These are phyloP conservation scores for Orthonyx spaldingii DNA, from an alignment of 2,113 vertebrate genomes.

Conservation along the genomic window DNA sequence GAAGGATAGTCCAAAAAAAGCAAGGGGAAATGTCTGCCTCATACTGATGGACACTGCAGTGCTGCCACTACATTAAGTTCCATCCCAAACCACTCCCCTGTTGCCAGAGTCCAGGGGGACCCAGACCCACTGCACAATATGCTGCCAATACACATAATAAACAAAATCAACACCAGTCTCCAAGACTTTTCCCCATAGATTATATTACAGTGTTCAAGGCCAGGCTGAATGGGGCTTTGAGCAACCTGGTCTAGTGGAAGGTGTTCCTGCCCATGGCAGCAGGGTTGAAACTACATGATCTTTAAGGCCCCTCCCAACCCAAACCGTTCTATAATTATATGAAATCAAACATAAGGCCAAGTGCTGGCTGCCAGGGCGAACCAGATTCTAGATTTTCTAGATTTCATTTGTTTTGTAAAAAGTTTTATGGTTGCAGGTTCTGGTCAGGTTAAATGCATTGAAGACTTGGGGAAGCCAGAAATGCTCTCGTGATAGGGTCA, in stretches of 20 bases:
- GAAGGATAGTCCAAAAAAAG: not conserved
- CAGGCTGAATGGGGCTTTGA: not conserved
- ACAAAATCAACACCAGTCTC: not conserved
- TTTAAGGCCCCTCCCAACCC: not conserved
- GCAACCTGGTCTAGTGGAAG: not conserved
- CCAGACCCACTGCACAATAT: not conserved
- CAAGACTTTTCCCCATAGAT: not conserved
- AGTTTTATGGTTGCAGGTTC: not conserved
- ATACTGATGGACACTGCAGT: not conserved
- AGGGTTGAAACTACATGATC: fast-evolving
- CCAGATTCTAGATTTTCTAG: not conserved
- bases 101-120: not conserved
- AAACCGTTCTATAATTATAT: not conserved
- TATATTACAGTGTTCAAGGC: not conserved
- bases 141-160: not conserved
- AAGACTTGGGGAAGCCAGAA: not conserved
- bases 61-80: not conserved
- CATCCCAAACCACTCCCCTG: not conserved
- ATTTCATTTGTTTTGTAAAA: not conserved
- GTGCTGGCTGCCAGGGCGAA: not conserved
- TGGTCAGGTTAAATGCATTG: not conserved
- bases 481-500: not conserved
- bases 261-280: not conserved
- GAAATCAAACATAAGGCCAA: not conserved
- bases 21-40: not conserved